Conservation (phyloP, 2,888 invertebrate species). For the Lampropteryx suffumata region DNA sequence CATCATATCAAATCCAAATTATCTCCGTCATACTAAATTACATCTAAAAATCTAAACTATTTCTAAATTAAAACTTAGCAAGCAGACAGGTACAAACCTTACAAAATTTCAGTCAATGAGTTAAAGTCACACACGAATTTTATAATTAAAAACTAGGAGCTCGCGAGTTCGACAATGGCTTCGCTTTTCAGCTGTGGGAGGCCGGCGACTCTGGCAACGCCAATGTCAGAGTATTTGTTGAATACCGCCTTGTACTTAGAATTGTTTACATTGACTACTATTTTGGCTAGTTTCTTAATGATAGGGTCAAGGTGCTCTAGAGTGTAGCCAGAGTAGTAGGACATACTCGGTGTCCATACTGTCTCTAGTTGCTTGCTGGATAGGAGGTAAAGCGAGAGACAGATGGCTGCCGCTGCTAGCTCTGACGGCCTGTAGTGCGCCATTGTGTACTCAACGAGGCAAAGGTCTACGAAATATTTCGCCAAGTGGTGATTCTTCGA, state of each 20-base stretch:
- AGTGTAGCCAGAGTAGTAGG: conserved; percentile 89
- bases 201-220: conserved; percentile 85
- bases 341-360: conserved; percentile 89
- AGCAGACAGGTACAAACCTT: conserved; percentile 60
- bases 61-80: conserved; percentile 54
- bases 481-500: conserved; percentile 89
- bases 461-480: conserved; percentile 95
- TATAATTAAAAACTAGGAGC: conserved; percentile 27
- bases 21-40: conserved; percentile 51
- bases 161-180: conserved; percentile 54
- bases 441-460: conserved; percentile 91
- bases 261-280: conserved; percentile 86
- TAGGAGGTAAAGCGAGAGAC: conserved; percentile 85
- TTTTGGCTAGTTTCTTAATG: conserved; percentile 86
- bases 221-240: conserved; percentile 84
- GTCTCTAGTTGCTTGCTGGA: conserved; percentile 73
- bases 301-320: conserved; percentile 87
- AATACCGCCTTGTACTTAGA: conserved; percentile 88
- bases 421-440: conserved; percentile 91
- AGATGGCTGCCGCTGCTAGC: conserved; percentile 91
- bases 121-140: conserved; percentile 15
- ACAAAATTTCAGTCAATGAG: conserved; percentile 54
- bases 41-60: conserved; percentile 55
- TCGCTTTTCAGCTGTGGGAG: conserved; percentile 84
- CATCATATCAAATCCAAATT: conserved; percentile 39